Percentiles rank a stretch among this genome's conserved stretches.
phyloP scores from a whole-genome alignment of 2,888 invertebrate species.

The Metallyticus violacea region DNA sequence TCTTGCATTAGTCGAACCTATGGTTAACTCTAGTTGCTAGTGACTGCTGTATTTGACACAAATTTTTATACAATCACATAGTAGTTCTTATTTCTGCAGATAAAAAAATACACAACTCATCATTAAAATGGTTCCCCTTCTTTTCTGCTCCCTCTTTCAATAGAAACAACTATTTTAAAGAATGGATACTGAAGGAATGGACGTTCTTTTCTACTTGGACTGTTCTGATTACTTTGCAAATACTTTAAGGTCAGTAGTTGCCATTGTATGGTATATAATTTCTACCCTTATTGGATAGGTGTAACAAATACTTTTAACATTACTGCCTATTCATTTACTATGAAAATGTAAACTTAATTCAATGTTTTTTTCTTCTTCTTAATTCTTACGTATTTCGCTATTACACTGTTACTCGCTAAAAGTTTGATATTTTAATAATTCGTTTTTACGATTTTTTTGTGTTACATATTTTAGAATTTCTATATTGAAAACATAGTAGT shows the following conservation, averaged over 20 bases:
- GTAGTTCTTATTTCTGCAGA: not conserved
- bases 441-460: slow-evolving; percentile 1
- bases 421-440: not conserved
- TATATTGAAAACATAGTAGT: not conserved
- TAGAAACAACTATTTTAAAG: not conserved
- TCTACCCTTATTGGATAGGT: slow-evolving; percentile 4
- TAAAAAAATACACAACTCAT: not conserved
- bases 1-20: not conserved
- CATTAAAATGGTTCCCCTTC: not conserved
- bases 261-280: not conserved
- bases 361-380: not conserved
- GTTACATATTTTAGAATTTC: slow-evolving; percentile 2
- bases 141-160: not conserved
- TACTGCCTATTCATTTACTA: slow-evolving; percentile 15
- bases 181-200: not conserved
- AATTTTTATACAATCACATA: not conserved
- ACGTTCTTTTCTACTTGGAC: not conserved
- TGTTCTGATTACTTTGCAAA: too few relatives aligned
- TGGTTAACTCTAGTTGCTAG: not conserved
- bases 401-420: slow-evolving; percentile 10
- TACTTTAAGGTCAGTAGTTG: not conserved
- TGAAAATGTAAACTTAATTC: not conserved
- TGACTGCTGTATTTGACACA: not conserved
- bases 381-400: slow-evolving; percentile 6
- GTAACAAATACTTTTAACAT: slow-evolving; percentile 7